These are phyloP conservation scores for Smittia sp. DNA, from an alignment of 2,888 invertebrate species.

Conservation along the genomic window DNA sequence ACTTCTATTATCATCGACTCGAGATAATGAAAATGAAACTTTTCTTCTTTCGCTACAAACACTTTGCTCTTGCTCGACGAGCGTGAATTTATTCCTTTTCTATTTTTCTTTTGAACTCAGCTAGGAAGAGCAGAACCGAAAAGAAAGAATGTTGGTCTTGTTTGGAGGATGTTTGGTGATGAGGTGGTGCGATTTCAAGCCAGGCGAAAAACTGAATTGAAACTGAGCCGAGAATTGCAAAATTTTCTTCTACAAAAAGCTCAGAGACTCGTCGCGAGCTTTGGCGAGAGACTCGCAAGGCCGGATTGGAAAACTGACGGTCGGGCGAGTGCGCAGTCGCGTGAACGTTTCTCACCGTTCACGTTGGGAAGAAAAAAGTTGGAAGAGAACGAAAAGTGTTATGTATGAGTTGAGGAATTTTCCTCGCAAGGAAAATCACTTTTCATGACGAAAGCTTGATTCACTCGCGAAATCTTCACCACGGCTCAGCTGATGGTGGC, in stretches of 20 bases:
- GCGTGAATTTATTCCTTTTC: not conserved
- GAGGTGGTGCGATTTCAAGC: slow-evolving; percentile 39
- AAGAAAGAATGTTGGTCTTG: not conserved
- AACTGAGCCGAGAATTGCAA: slow-evolving; percentile 18
- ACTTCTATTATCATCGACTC: not conserved
- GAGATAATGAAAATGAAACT: slow-evolving; percentile 29
- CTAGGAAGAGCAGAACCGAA: not conserved
- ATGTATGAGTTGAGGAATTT: slow-evolving; percentile 41
- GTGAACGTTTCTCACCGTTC: not conserved
- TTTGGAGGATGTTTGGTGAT: slow-evolving; percentile 19
- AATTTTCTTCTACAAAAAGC: slow-evolving; percentile 14
- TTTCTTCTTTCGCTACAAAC: not conserved
- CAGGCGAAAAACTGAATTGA: slow-evolving; percentile 37
- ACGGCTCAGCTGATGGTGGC: slow-evolving; percentile 3
- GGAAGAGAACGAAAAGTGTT: slow-evolving; percentile 36
- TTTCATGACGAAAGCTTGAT: slow-evolving; percentile 18
- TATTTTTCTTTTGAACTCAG: slow-evolving; percentile 14
- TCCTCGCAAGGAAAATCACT: slow-evolving; percentile 21
- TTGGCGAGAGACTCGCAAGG: slow-evolving; percentile 18
- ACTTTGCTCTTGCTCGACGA: not conserved
- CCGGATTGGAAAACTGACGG: slow-evolving; percentile 1
- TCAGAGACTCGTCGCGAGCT: slow-evolving; percentile 6
- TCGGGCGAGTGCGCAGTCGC: slow-evolving; percentile 28
- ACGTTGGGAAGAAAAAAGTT: not conserved
- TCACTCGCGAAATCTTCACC: slow-evolving; percentile 26